A percentile compares a stretch with the other conserved stretches of the same genome.
phyloP scores from a whole-genome alignment of 2,888 invertebrate species.

The Acanthoscelides obtectus region DNA sequence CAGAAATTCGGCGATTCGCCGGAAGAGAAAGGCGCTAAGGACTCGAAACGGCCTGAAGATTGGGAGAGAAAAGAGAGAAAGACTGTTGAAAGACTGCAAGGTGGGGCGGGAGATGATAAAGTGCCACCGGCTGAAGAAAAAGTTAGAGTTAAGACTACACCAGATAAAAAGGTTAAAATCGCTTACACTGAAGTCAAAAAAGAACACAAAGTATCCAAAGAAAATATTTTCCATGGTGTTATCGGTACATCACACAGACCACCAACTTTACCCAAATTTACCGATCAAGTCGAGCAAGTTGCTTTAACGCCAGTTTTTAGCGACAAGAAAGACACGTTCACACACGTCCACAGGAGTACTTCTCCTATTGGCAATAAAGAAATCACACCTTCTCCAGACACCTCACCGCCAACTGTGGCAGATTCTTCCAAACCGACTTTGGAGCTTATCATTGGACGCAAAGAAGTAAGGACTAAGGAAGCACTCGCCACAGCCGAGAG shows the following conservation, averaged over 20 bases:
- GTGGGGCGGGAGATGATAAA: conserved; percentile 44
- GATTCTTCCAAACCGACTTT: conserved; percentile 40
- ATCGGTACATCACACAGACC: conserved; percentile 13
- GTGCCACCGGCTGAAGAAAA: conserved; percentile 30
- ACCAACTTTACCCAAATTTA: conserved; percentile 1
- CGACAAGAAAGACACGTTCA: conserved; percentile 12
- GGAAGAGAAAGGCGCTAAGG: conserved; percentile 47
- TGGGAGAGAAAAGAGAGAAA: conserved; percentile 45
- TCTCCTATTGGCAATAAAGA: conserved; percentile 44
- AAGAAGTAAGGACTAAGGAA: conserved; percentile 52
- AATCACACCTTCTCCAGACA: conserved; percentile 34
- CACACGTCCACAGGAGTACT: conserved; percentile 41
- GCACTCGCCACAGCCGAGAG: conserved; percentile 52
- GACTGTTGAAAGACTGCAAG: conserved; percentile 45
- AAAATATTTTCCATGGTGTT: conserved; percentile 17
- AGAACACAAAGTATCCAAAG: conserved; percentile 10
- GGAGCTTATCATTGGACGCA: conserved; percentile 52
- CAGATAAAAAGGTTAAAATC: conserved; percentile 30
- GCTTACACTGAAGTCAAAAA: conserved; percentile 24
- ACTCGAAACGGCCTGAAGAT: conserved; percentile 47
- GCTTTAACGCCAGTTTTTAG: not conserved
- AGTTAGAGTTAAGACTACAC: conserved; percentile 30
- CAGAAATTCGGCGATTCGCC: conserved; percentile 34
- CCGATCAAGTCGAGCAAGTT: not conserved
- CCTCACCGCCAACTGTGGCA: conserved; percentile 22